Evolutionary conservation across 2,888 invertebrate species (phyloP), one percentile per base, ranked within the genome.

Genomic region (Acrocera orbiculus): DNA sequence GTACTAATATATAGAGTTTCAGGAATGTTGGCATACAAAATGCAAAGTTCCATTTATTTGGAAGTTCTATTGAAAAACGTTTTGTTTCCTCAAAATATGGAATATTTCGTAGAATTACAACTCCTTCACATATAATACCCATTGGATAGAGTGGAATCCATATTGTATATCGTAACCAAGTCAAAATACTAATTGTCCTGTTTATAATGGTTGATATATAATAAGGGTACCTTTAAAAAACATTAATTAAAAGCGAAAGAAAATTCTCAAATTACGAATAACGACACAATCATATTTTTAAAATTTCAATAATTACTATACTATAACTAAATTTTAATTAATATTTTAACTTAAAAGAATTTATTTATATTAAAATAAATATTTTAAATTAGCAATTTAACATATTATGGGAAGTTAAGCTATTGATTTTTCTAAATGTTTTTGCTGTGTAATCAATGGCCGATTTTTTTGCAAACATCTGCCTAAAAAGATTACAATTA

Each of bases 71-170:
- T 0, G 78, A 73, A 51, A 82, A 85, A 34, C 64, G 71, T 31
- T 70, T 67, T 0, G 85, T 83, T 50, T 87, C 81, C 44, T 90
- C 86, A 49, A 89, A 83, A 53, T 82, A 85, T 0, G 89, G 85
- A 50, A 93, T 79, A 53, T 86, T 82, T 32, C 85, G 67, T 13
- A 85, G 63, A 26, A 83, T 67, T 10, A 85, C 69, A 4, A 81
- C 73, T 1, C 85, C 80, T 64, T 95, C 93, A 49, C 83, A 80
- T 2, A 87, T 50, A 45, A 90, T 75, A 5, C 92, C 93, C 24
- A 90, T 53, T 0, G 95, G 95, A 58, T 93, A 95, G 0, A 93
- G 65, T 0, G 86, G 76, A 43, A 95, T 85, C 93, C 93, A 96
- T 35, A 87, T 67, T 0, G 85, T 80, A 57, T 95, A 93, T 11